Conservation (phyloP, 2,888 invertebrate genomes). For the Drosophila paramelanica region DNA sequence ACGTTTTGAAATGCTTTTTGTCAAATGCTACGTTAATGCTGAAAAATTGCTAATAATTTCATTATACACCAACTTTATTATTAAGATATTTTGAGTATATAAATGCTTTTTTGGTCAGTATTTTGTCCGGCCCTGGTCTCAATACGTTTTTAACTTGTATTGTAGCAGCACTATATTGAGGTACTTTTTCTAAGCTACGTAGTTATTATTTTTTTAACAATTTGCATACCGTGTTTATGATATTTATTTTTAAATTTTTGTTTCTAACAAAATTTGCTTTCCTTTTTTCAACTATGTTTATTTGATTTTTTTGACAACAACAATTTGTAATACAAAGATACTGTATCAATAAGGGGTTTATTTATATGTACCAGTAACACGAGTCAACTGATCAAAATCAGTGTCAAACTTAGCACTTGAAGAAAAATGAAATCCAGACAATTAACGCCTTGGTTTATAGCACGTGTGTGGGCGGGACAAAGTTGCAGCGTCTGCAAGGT, state of each 20-base stretch:
- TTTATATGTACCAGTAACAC: slow-evolving; percentile 50
- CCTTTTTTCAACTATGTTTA: slow-evolving; percentile 19
- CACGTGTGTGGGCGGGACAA: slow-evolving; percentile 57
- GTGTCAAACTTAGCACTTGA: slow-evolving; percentile 33
- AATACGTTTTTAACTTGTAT: slow-evolving; percentile 29
- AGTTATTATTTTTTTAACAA: slow-evolving; percentile 64
- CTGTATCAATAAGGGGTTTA: slow-evolving; percentile 20
- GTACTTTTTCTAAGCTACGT: slow-evolving; percentile 31
- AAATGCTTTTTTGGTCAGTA: too few relatives aligned
- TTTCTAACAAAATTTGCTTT: slow-evolving; percentile 39
- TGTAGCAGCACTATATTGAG: slow-evolving; percentile 46
- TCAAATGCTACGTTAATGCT: too few relatives aligned
- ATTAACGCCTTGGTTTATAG: slow-evolving; percentile 58
- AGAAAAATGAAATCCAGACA: slow-evolving; percentile 20
- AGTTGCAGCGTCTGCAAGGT: slow-evolving; percentile 36
- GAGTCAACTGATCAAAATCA: slow-evolving; percentile 62
- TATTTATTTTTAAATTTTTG: slow-evolving; percentile 61
- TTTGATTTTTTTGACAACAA: slow-evolving; percentile 6
- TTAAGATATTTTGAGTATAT: too few relatives aligned
- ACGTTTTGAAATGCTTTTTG: too few relatives aligned
- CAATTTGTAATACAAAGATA: slow-evolving; percentile 4
- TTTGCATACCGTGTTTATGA: slow-evolving; percentile 56
- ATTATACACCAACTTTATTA: background rate
- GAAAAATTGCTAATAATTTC: background rate
- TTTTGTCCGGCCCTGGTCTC: slow-evolving; percentile 16